These are phyloP conservation scores for Oryzias javanicus DNA, from an alignment of 2,113 vertebrate genomes.

Conservation along the genomic window DNA sequence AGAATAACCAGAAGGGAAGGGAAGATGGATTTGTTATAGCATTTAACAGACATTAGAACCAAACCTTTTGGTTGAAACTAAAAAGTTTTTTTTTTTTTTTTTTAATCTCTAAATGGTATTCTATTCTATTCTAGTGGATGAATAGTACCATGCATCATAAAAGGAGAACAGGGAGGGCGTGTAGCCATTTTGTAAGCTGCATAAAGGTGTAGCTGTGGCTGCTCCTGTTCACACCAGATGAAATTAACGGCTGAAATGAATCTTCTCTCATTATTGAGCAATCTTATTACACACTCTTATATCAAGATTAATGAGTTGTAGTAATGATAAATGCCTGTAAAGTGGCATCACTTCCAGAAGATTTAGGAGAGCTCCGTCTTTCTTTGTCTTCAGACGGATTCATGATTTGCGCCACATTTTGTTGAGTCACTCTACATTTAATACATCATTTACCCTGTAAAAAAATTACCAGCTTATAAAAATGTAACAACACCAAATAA, in stretches of 20 bases:
- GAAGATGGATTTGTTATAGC: background rate
- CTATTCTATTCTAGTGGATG: background rate
- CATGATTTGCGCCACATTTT: conserved; percentile 55
- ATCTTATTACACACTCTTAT: conserved; percentile 54
- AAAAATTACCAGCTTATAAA: conserved; percentile 43
- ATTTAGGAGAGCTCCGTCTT: conserved; percentile 61
- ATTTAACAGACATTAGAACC: background rate
- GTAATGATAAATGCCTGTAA: conserved; percentile 64
- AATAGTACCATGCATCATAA: background rate
- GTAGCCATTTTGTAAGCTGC: conserved; percentile 17
- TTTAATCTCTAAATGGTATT: too few species aligned
- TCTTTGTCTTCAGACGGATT: conserved; percentile 31
- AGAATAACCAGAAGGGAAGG: too few species aligned
- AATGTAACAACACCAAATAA: conserved; percentile 43
- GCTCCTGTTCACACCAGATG: conserved; percentile 50
- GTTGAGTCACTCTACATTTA: conserved; percentile 40
- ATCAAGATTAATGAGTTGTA: conserved; percentile 76
- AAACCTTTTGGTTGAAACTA: background rate
- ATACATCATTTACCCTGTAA: conserved; percentile 33
- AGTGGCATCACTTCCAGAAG: conserved; percentile 56
- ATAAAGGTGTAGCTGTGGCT: conserved; percentile 29
- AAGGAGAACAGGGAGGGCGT: conserved; percentile 2
- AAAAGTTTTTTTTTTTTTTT: background rate
- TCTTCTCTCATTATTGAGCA: conserved; percentile 57
- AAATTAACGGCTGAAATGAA: conserved; percentile 54